A percentile compares a stretch with the other conserved stretches of the same genome.
These are phyloP conservation scores for Nothobranchius kuhntae DNA, from an alignment of 2,113 vertebrate genomes.

Conservation along the genomic window DNA sequence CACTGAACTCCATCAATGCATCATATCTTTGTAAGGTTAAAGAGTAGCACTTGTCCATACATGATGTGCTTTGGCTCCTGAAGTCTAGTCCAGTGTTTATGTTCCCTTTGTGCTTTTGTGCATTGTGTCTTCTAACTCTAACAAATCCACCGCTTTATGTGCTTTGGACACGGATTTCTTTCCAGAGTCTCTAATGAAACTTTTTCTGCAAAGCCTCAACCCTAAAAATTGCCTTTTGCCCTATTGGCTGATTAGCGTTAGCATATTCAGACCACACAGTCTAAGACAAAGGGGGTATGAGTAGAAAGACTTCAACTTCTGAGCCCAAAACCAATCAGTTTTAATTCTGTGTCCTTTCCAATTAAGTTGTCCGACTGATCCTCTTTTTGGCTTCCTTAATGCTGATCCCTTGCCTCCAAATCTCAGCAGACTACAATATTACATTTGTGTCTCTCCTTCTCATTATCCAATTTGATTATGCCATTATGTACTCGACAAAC, in stretches of 20 bases:
- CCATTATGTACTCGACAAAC: conserved; percentile 32
- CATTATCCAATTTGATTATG: conserved; percentile 43
- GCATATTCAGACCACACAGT: too few species aligned
- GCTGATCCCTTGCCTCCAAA: conserved; percentile 48
- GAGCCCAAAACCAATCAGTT: conserved; percentile 69
- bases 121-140: conserved; percentile 6
- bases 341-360: conserved; percentile 62
- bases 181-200: neutral
- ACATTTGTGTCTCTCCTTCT: conserved; percentile 42
- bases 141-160: neutral
- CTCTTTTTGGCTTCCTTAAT: conserved; percentile 38
- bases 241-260: too few species aligned
- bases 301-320: conserved; percentile 50
- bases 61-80: neutral
- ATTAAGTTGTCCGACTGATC: conserved; percentile 68
- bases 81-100: neutral
- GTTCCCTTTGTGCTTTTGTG: neutral
- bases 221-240: too few species aligned
- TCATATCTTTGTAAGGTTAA: neutral
- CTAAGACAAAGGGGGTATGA: conserved; percentile 18
- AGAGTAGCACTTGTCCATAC: neutral
- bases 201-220: too few species aligned
- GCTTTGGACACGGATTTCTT: conserved; percentile 12
- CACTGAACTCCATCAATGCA: neutral
- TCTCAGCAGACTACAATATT: conserved; percentile 54